A percentile compares a stretch with the other conserved stretches of the same genome.
These are phyloP conservation scores for Alethe castanea DNA, from an alignment of 2,113 vertebrate species.

Conservation along the genomic window DNA sequence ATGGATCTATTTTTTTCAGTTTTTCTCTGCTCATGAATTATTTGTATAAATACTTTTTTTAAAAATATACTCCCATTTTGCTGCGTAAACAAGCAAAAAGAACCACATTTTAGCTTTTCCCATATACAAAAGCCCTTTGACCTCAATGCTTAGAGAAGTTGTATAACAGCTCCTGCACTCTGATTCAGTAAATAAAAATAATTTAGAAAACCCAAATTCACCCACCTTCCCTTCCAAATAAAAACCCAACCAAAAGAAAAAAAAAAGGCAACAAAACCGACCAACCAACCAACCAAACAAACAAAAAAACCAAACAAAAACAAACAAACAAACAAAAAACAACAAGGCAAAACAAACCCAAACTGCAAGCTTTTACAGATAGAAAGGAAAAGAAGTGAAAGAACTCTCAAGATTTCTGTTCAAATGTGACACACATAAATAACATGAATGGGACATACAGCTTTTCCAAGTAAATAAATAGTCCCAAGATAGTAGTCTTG, in stretches of 20 bases:
- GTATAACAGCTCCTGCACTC: not conserved
- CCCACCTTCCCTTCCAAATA: not conserved
- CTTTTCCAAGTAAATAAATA: not conserved
- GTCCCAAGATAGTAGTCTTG: no score
- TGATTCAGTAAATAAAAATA: not conserved
- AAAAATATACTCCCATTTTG: not conserved
- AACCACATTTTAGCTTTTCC: not conserved
- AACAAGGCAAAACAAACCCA: no score
- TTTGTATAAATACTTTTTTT: not conserved
- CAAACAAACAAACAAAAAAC: not conserved
- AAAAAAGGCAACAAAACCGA: no score
- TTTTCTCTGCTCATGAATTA: not conserved
- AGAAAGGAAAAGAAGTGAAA: not conserved
- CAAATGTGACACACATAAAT: not conserved
- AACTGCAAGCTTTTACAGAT: not conserved
- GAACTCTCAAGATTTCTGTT: not conserved
- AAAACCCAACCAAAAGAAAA: no score
- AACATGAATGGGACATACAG: not conserved
- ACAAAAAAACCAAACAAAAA: no score
- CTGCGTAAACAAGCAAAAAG: not conserved
- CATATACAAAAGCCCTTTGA: not conserved
- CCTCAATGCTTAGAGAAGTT: not conserved
- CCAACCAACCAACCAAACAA: not conserved
- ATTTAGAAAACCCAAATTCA: accelerated
- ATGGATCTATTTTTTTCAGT: not conserved